Base-by-base conservation (phyloP, 1,140 invertebrate species). In the Geopemphigus sp. region DNA sequence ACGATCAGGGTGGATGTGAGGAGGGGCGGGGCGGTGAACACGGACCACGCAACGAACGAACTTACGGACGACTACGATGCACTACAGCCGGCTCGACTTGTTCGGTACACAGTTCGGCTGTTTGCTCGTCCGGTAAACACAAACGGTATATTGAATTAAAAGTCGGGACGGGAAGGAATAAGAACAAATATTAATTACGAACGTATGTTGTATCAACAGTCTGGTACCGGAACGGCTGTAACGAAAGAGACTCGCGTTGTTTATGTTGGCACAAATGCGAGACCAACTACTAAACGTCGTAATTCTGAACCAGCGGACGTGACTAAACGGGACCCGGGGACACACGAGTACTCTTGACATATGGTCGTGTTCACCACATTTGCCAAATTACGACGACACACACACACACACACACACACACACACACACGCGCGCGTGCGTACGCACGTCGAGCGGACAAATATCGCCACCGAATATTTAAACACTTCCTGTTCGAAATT, bases 121-220 rank as follows among this genome's bases (percentile, higher is more conserved):
- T 64, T 64, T 64, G 17, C 61, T 64, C 61, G 19, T 39, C n/a
- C 32, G 11, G 63, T 66, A 66, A 66, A 66, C 39, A 66, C n/a
- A 22, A n/a, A 10, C n/a, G 22, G 39, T 39, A 66, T 66, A 66
- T 66, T 19, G 39, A 39, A 66, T 66, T 39, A 66, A 66, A 45
- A 45, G 32, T 14, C 12, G n/a, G 14, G 32, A 39, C 29, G 29
- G 32, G 32, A 66, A 19, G 63, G 19, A 50, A 66, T 39, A 66
- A 22, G 63, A 66, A 66, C 63, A 66, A 66, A 66, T 66, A 45
- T 68, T 68, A 22, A 68, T 68, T 47, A 68, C 22, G 47, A 68
- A 14, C 14, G 64, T 24, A 22, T 68, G 64, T 47, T 68, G 5
- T 47, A 32, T 68, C 22, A 47, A 47, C n/a, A 11, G 39, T n/a